phyloP scores from a whole-genome alignment of 2,113 vertebrate species.

The Pygoscelis adeliae region DNA sequence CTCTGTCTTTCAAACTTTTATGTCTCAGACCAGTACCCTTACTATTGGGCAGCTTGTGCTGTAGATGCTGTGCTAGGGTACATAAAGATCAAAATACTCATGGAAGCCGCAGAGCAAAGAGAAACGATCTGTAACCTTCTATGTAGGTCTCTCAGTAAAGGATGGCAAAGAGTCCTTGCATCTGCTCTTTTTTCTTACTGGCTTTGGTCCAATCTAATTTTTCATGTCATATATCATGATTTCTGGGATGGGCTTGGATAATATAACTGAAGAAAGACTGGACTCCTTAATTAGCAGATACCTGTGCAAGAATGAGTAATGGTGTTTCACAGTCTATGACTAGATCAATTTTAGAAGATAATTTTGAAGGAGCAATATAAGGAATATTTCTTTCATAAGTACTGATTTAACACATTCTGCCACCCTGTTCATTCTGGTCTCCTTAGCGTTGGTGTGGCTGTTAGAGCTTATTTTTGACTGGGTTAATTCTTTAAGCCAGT shows the following conservation, averaged over 20 bases:
- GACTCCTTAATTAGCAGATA: not conserved
- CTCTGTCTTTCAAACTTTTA: not conserved
- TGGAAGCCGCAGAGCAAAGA: not conserved
- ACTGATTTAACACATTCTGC: not conserved
- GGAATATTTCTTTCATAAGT: not conserved
- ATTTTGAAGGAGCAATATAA: not conserved
- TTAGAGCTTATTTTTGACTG: not conserved
- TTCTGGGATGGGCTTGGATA: not conserved
- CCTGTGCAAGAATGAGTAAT: not conserved
- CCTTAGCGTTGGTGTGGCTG: not conserved
- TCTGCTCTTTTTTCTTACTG: not conserved
- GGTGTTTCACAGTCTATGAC: too few relatives aligned
- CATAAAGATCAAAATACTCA: not conserved
- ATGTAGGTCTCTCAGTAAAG: not conserved
- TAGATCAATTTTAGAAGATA: too few relatives aligned
- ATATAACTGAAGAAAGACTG: not conserved
- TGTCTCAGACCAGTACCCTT: not conserved
- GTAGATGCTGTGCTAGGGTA: not conserved
- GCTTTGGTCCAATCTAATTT: not conserved
- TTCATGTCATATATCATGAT: not conserved
- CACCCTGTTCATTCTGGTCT: not conserved
- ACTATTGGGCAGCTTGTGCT: not conserved
- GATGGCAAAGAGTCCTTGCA: not conserved
- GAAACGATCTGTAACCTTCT: not conserved
- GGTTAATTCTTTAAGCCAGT: not conserved